Percentiles rank a stretch among this genome's conserved stretches.
Conservation (phyloP, 1,140 invertebrate genomes). For the Drosophila bipectinata region DNA sequence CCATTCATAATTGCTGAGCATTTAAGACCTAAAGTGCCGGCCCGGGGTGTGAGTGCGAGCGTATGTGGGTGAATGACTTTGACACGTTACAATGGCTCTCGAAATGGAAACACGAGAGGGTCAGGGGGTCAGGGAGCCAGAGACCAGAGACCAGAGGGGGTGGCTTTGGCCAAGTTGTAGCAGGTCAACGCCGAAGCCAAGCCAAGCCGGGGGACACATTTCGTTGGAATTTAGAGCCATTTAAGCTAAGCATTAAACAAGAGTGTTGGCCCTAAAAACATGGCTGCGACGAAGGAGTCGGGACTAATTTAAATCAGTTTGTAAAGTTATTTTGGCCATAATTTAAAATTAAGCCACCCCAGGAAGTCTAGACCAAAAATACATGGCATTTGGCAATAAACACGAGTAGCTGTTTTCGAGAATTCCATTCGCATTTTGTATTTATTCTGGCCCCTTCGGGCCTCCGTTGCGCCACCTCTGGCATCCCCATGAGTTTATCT, state of each 20-base stretch:
- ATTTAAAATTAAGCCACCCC: too few relatives aligned
- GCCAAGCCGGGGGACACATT: slow-evolving; percentile 24
- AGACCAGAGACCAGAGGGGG: too few relatives aligned
- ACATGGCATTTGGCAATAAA: too few relatives aligned
- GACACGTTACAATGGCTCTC: slow-evolving; percentile 28
- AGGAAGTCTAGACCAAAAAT: too few relatives aligned
- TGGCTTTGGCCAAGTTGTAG: background rate
- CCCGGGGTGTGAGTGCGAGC: background rate
- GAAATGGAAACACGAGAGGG: slow-evolving; percentile 1
- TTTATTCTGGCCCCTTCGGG: background rate
- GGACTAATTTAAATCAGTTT: background rate
- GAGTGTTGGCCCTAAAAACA: slow-evolving; percentile 26
- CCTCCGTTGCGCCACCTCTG: background rate
- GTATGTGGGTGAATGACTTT: slow-evolving; percentile 21
- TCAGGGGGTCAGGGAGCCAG: too few relatives aligned
- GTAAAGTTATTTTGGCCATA: too few relatives aligned
- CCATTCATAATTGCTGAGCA: background rate
- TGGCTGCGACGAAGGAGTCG: background rate
- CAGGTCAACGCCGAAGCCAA: slow-evolving; percentile 29
- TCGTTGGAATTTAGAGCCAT: slow-evolving; percentile 10
- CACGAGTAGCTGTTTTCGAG: too few relatives aligned
- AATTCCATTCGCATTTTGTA: background rate
- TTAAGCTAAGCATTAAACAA: slow-evolving; percentile 37
- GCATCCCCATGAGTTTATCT: slow-evolving; percentile 2
- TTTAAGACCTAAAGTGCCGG: background rate